Percentiles rank a stretch among this genome's conserved stretches.
phyloP scores from a whole-genome alignment of 2,797 vertebrate genomes.

The Lepus oiostolus region DNA sequence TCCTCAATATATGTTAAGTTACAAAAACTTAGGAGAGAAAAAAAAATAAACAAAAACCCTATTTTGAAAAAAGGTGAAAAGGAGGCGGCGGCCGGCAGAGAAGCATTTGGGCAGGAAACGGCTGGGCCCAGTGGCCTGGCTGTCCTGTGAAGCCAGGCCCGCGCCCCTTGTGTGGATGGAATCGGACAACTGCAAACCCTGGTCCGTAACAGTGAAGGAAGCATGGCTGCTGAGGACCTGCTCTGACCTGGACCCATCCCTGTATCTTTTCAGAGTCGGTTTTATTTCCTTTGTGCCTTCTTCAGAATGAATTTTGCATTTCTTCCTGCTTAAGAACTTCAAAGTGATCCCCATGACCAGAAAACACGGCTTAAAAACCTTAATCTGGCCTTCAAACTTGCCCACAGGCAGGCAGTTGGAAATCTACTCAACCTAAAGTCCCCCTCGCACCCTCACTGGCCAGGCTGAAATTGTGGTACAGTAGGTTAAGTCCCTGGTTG shows the following conservation, averaged over 20 bases:
- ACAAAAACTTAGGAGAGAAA: background rate
- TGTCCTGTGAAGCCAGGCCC: background rate
- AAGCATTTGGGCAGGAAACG: background rate
- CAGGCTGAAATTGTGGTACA: too few relatives aligned
- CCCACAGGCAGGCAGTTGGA: background rate
- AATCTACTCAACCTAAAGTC: background rate
- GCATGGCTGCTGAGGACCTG: background rate
- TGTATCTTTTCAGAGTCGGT: background rate
- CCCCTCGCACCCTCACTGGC: background rate
- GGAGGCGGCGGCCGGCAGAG: background rate
- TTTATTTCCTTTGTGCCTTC: background rate
- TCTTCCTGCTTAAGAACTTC: background rate
- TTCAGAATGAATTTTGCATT: slow-evolving; percentile 11
- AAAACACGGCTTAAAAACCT: background rate
- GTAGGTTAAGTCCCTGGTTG: too few relatives aligned
- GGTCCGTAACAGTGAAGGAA: background rate
- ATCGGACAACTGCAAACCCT: background rate
- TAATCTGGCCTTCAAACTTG: background rate
- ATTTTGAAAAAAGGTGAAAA: background rate
- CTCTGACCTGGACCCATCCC: background rate
- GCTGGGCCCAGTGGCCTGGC: background rate
- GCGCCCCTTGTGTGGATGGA: background rate
- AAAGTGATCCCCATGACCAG: background rate
- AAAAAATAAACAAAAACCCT: background rate
- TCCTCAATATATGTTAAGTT: background rate